Base-by-base conservation (phyloP, 2,113 vertebrate genomes). In the Toxotes chatareus region DNA sequence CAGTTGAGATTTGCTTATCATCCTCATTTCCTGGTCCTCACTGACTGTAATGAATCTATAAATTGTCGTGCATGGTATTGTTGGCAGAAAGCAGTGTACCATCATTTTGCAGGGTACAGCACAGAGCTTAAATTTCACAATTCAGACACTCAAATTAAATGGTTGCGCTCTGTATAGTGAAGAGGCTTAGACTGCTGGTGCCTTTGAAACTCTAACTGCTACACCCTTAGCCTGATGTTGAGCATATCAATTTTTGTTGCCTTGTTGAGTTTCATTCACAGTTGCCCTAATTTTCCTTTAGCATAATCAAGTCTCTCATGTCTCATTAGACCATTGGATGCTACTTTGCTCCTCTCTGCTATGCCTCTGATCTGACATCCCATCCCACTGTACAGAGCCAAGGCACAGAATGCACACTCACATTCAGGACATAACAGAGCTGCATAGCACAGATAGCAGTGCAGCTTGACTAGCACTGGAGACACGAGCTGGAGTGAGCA, bases 371-470 rank as follows among this genome's bases (percentile, higher is more conserved):
- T 68, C 61, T 76, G 47, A 72, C 55, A 81, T 60, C 51, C 60
- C 40, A 83, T 72, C 40, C 42, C 34, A 53, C 46, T n/a, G 56
- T 51, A 31, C 46, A 56, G 64, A 55, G 66, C 47, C 34, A 49
- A 32, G 59, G 42, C 51, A 76, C 17, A 66, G 79, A 71, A 81
- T 63, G 57, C 57, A 73, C 62, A 16, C 56, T 55, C 76, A 71
- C 80, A 84, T 81, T 84, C 55, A 81, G 71, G 65, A 79, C 77
- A 84, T 88, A 65, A 66, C 76, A 60, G 55, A 46, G 76, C 19
- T 61, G 57, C 81, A 86, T 86, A 74, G 78, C 73, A n/a, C 21
- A 61, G 64, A 84, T 87, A 65, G 42, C 71, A 21, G 12, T 53
- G 36, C 56, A 51, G 67, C 46, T 64, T 66, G 79, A 65, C 31